Evolutionary conservation across 2,888 invertebrate genomes (phyloP).

Genomic region (Disparrhopalites patrizii): DNA sequence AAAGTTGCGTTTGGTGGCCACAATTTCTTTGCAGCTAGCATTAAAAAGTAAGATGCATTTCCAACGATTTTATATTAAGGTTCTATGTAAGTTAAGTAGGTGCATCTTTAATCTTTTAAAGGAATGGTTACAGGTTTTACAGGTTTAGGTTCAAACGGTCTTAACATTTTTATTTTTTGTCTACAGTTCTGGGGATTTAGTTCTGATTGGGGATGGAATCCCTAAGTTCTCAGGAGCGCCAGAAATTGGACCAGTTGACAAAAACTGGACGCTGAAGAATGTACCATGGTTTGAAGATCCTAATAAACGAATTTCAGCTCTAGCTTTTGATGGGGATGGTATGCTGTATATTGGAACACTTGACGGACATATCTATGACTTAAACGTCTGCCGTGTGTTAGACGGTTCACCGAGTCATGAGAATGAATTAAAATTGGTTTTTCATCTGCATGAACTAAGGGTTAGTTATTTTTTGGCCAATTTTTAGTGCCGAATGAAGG

Average conservation of each 20-base stretch:
- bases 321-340: conserved; percentile 45
- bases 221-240: conserved; percentile 20
- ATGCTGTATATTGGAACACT: conserved; percentile 44
- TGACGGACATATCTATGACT: conserved; percentile 43
- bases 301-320: conserved; percentile 38
- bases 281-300: conserved; percentile 46
- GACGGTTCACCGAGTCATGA: conserved; percentile 11
- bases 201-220: conserved; percentile 41
- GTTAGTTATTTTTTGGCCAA: conserved; percentile 14
- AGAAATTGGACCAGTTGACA: conserved; percentile 21
- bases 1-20: conserved; percentile 38
- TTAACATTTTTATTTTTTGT: not conserved
- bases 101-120: no score
- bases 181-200: conserved; percentile 36
- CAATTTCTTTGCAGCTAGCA: conserved; percentile 42
- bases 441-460: conserved; percentile 32
- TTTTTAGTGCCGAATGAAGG: no score
- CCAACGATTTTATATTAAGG: not conserved
- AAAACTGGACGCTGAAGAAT: conserved; percentile 37
- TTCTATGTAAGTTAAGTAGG: no score
- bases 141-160: no score
- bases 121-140: no score
- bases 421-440: conserved; percentile 32
- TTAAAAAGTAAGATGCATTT: conserved; percentile 35
- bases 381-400: conserved; percentile 32